Conservation (phyloP, 2,888 invertebrate genomes). For the Salticus scenicus region DNA sequence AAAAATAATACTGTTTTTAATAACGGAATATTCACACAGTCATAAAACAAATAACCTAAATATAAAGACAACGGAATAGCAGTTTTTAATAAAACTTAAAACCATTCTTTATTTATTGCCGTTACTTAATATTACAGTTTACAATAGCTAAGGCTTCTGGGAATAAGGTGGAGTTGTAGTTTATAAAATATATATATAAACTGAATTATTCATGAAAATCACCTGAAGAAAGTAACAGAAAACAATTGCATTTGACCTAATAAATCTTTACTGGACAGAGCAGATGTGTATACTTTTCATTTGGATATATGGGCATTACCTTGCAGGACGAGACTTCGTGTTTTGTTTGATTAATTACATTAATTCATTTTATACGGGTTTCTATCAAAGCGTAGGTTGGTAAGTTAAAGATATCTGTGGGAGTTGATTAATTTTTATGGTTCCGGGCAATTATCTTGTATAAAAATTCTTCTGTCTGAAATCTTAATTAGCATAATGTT, state of each 20-base stretch:
- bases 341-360: background rate
- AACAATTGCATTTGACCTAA: background rate
- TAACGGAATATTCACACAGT: too few species aligned
- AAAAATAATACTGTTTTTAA: too few species aligned
- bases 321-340: background rate
- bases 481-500: constrained; percentile 3
- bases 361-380: background rate
- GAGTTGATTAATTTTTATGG: constrained; percentile 10
- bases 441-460: background rate
- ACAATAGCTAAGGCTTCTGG: background rate
- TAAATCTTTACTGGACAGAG: background rate
- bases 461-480: background rate
- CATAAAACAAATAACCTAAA: too few species aligned
- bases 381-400: background rate
- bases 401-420: background rate
- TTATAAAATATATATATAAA: background rate
- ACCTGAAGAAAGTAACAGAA: background rate
- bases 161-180: background rate
- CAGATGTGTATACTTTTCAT: background rate
- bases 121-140: too few species aligned
- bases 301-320: background rate
- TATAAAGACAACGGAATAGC: too few species aligned
- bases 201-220: constrained; percentile 7
- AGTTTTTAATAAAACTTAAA: too few species aligned
- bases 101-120: too few species aligned